phyloP scores from a whole-genome alignment of 2,888 invertebrate genomes.

The Tanypteryx hageni region DNA sequence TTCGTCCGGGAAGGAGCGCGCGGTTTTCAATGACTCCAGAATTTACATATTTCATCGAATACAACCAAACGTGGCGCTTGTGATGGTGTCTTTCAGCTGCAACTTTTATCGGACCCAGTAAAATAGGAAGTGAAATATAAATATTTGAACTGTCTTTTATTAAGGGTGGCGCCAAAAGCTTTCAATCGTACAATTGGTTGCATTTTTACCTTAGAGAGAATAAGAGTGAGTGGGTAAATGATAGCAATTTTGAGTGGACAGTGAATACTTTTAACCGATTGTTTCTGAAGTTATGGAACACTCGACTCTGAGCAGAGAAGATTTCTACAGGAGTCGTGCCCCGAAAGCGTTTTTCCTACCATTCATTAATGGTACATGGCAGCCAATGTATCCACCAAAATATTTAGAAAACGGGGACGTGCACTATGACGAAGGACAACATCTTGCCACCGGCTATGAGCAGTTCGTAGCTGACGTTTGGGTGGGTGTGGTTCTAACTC shows the following conservation, averaged over 20 bases:
- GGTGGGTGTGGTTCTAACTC: conserved; percentile 80
- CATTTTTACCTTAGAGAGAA: not conserved
- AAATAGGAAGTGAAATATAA: not conserved
- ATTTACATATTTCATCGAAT: not conserved
- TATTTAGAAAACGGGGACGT: conserved; percentile 15
- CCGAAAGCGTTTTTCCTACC: conserved; percentile 20
- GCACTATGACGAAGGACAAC: conserved; percentile 36
- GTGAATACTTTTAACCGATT: not conserved
- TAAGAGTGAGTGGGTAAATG: not conserved
- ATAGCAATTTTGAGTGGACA: not conserved
- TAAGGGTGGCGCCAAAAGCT: not conserved
- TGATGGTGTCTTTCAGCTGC: not conserved
- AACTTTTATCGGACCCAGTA: not conserved
- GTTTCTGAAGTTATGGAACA: conserved; percentile 21
- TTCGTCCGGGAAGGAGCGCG: not conserved
- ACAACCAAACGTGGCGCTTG: not conserved
- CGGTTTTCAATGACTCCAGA: not conserved
- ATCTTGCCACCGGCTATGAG: conserved; percentile 75
- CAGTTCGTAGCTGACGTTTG: conserved; percentile 80
- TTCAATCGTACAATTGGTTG: not conserved
- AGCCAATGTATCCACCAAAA: conserved; percentile 40
- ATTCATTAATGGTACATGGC: conserved; percentile 35
- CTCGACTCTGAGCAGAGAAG: conserved; percentile 3
- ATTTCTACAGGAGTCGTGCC: not conserved
- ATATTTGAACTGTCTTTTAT: not conserved